phyloP scores from a whole-genome alignment of 2,888 invertebrate species.

The Drosophila phalerata region DNA sequence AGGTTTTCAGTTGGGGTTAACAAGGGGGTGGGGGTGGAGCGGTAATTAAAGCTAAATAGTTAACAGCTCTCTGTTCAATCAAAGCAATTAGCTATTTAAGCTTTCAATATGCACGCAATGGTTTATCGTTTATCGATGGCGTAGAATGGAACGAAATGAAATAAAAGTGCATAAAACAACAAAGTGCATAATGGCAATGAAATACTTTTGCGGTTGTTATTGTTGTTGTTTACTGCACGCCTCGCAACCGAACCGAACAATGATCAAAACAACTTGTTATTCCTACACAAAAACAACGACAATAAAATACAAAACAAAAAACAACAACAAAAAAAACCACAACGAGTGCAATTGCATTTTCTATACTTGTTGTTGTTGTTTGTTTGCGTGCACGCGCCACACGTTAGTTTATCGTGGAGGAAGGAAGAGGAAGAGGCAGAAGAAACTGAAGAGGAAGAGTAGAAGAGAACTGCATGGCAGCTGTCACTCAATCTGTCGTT shows the following conservation, averaged over 20 bases:
- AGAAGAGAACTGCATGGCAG: constrained; percentile 4
- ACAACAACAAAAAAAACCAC: constrained; percentile 32
- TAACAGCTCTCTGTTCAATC: constrained; percentile 52
- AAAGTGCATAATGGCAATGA: constrained; percentile 65
- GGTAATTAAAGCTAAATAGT: constrained; percentile 51
- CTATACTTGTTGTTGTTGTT: constrained; percentile 33
- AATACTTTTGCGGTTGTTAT: constrained; percentile 61
- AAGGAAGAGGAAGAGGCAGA: constrained; percentile 22
- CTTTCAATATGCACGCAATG: constrained; percentile 27
- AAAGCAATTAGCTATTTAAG: constrained; percentile 31
- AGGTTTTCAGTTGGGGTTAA: constrained; percentile 64
- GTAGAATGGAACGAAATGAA: constrained; percentile 24
- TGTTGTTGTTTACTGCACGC: constrained; percentile 61
- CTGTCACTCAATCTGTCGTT: constrained; percentile 10
- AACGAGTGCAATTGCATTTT: constrained; percentile 44
- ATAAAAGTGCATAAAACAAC: constrained; percentile 24
- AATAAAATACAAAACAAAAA: too few relatives aligned
- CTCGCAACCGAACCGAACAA: constrained; percentile 53
- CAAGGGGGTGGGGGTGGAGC: neutral
- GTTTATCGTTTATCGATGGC: constrained; percentile 57
- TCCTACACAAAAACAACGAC: constrained; percentile 32
- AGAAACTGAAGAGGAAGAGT: neutral
- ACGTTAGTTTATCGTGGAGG: constrained; percentile 48
- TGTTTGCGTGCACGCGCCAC: constrained; percentile 60
- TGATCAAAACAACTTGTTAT: constrained; percentile 80